Base-by-base conservation (phyloP, 2,797 vertebrate species). In the Iguana delicatissima region DNA sequence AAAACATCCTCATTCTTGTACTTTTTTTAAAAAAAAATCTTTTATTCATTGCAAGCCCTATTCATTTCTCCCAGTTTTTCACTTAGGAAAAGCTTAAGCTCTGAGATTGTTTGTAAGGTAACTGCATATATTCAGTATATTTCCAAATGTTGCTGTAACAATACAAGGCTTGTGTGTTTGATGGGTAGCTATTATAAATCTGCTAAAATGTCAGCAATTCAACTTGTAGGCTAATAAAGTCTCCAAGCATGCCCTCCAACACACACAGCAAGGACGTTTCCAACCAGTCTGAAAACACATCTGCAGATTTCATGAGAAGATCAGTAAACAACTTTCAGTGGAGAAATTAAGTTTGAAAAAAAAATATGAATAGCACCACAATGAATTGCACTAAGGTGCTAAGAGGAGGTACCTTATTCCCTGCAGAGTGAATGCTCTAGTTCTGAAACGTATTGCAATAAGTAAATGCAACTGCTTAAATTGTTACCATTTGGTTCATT, bases 401-500 rank as follows among this genome's bases (percentile, higher is more conserved):
- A 89, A 69, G 89, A 94, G 95, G 95, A 94, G 97, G 96, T 86
- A 95, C 96, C 96, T 88, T 74, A 13, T 89, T 95, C 96, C 96
- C 97, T 92, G 96, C 96, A 96, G 96, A 94, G 95, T 93, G 35
- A 94, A 82, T 26, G 95, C 95, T 89, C 95, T 88, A 84, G 86
- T 94, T 93, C 91, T 84, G 94, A 96, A 91, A 95, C 84, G 94
- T 93, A 94, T 12, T 89, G 95, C 95, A 86, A 93, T 52, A 57
- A 73, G 90, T 59, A 93, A 93, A 95, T 69, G 94, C 94, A 96
- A 89, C 22, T 87, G 91, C 90, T 93, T 95, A 88, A 92, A 57
- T 89, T 95, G 94, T 94, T 90, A 95, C 94, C 95, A 38, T 96
- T 96, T 90, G 96, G 94, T 94, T 96, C 94, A 91, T 95, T 92